A percentile compares a stretch with the other conserved stretches of the same genome.
Conservation (phyloP, 2,797 vertebrate genomes). For the Vipera latastei region DNA sequence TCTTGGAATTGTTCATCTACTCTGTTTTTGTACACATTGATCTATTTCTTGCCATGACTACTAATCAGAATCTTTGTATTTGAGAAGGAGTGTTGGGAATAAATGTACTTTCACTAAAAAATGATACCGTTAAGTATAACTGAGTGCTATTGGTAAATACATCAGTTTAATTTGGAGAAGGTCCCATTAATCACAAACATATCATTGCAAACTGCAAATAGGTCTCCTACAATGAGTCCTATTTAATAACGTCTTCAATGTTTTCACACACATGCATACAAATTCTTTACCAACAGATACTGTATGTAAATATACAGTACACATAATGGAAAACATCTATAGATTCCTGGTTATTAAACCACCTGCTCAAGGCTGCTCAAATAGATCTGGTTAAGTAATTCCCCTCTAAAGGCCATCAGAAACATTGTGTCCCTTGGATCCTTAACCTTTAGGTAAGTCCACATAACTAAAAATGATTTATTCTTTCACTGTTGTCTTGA, state of each 20-base stretch:
- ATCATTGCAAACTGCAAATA: background rate
- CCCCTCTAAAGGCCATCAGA: conserved; percentile 52
- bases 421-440: conserved; percentile 67
- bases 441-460: conserved; percentile 71
- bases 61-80: conserved; percentile 28
- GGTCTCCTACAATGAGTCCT: background rate
- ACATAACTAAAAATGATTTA: conserved; percentile 68
- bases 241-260: background rate
- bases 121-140: background rate
- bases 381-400: conserved; percentile 59
- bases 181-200: background rate
- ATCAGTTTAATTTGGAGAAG: background rate
- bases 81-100: background rate
- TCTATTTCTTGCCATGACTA: conserved; percentile 34
- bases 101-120: background rate
- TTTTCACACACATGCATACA: background rate
- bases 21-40: conserved; percentile 21
- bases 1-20: conserved; percentile 24
- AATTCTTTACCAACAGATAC: background rate
- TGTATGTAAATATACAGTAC: background rate
- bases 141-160: background rate
- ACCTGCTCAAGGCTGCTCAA: conserved; percentile 49
- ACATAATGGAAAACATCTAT: conserved; percentile 29
- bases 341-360: conserved; percentile 41
- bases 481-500: conserved; percentile 71